Evolutionary conservation across 2,113 vertebrate species (phyloP).

Genomic region (Lucifuga dentata): DNA sequence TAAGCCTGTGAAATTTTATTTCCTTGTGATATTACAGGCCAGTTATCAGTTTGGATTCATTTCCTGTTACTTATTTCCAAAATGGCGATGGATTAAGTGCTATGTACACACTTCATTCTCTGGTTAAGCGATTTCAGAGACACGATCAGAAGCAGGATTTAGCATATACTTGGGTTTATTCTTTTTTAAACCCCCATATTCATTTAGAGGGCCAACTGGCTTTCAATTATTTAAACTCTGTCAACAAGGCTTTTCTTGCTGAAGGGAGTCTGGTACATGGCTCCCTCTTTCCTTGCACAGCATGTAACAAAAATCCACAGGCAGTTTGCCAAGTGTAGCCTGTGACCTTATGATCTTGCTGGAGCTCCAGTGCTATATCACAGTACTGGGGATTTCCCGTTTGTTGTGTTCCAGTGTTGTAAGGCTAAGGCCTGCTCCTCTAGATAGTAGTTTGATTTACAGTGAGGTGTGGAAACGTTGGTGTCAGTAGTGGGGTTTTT

Average conservation of each 20-base stretch:
- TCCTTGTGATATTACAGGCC: neutral
- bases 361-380: conserved; percentile 53
- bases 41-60: conserved; percentile 12
- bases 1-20: conserved; percentile 11
- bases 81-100: conserved; percentile 27
- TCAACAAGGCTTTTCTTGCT: conserved; percentile 51
- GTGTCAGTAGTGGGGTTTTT: conserved; percentile 57
- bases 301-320: conserved; percentile 63
- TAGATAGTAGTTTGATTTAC: conserved; percentile 76
- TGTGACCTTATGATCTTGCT: conserved; percentile 65
- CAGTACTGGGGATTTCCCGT: conserved; percentile 61
- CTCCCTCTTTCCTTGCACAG: conserved; percentile 33
- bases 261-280: neutral
- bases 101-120: conserved; percentile 32
- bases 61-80: neutral
- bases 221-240: conserved; percentile 62
- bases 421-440: conserved; percentile 45
- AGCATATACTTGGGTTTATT: conserved; percentile 27
- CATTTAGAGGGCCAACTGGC: conserved; percentile 37
- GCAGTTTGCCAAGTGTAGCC: conserved; percentile 43
- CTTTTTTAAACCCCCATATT: conserved; percentile 45
- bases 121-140: conserved; percentile 27
- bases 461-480: conserved; percentile 41
- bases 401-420: conserved; percentile 39
- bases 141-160: conserved; percentile 30